Evolutionary conservation across 2,888 invertebrate species (phyloP), one percentile per base, ranked within the genome.

Genomic region (Scrobipalpa costella): DNA sequence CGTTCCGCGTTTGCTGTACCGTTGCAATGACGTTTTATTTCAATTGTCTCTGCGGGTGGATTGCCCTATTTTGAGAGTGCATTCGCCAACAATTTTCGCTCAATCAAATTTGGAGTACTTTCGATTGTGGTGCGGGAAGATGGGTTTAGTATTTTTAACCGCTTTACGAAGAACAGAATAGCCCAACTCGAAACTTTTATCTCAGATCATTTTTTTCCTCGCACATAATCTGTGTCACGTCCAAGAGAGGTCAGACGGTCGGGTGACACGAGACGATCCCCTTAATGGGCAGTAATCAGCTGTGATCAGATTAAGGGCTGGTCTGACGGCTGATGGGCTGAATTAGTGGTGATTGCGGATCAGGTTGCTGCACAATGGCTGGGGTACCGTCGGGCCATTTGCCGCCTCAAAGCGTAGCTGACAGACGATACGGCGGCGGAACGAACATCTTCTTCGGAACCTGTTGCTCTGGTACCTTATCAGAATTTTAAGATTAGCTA

Each of bases 41-140:
- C 84, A 86, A 88, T 88, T 86, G 86, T 87, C 86, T 85, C 84
- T 85, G 88, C 85, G 85, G 86, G 84, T 84, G 85, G 80, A 88
- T 86, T 86, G 86, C 79, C 86, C 86, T 85, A 88, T 85, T 88
- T 87, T 78, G 80, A 83, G 80, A 84, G 79, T 81, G 77, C 79
- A 80, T 76, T 80, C 76, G 81, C 78, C 73, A 79, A 82, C 80
- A 80, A 79, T 84, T 84, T 81, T 81, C 76, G 71, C 72, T 77
- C 80, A 80, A 85, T 85, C 80, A 81, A 83, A 79, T 82, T 73
- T 78, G 75, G 76, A 78, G 76, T 72, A 73, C 74, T 78, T 74
- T 74, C 77, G 72, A 79, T 78, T 78, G 13, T 19, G 13, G 13
- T 33, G n/a, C n/a, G 9, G 27, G 78, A 55, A 65, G 21, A 13